A percentile compares a stretch with the other conserved stretches of the same genome.
phyloP scores from a whole-genome alignment of 2,888 invertebrate genomes.

The Hedya salicella region DNA sequence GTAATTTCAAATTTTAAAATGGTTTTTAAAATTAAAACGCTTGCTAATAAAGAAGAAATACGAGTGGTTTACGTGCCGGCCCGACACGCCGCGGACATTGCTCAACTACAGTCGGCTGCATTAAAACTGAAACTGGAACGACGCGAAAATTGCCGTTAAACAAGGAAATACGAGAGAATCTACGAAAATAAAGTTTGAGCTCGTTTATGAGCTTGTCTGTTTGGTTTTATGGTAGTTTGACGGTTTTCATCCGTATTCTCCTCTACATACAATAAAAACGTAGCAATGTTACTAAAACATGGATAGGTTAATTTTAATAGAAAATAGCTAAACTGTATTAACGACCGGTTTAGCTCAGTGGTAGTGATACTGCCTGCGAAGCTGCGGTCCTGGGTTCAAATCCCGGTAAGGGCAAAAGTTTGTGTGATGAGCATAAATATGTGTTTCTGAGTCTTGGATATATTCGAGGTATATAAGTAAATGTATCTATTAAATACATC shows the following conservation, averaged over 20 bases:
- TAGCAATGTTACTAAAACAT: too few species aligned
- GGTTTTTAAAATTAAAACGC: slow-evolving; percentile 10
- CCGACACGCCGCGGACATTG: not conserved
- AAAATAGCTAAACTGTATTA: too few species aligned
- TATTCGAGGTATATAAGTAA: too few species aligned
- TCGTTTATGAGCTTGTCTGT: not conserved
- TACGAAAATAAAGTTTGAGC: not conserved
- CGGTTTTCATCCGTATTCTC: not conserved
- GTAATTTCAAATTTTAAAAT: not conserved
- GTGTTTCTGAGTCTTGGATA: too few species aligned
- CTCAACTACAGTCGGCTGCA: not conserved
- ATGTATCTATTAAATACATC: too few species aligned
- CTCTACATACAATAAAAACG: not conserved
- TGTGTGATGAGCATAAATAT: too few species aligned
- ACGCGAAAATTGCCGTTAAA: not conserved
- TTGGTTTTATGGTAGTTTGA: slow-evolving; percentile 1
- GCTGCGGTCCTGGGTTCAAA: too few species aligned
- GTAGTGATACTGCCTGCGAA: too few species aligned
- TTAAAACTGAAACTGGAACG: not conserved
- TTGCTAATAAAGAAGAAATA: slow-evolving; percentile 20
- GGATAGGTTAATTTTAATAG: too few species aligned
- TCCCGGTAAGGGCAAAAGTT: too few species aligned
- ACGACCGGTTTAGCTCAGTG: too few species aligned
- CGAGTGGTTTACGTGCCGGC: slow-evolving; percentile 11
- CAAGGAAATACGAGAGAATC: not conserved